Percentiles rank a stretch among this genome's conserved stretches.
These are phyloP conservation scores for Stigmatopora nigra DNA, from an alignment of 2,113 vertebrate species.

Conservation along the genomic window DNA sequence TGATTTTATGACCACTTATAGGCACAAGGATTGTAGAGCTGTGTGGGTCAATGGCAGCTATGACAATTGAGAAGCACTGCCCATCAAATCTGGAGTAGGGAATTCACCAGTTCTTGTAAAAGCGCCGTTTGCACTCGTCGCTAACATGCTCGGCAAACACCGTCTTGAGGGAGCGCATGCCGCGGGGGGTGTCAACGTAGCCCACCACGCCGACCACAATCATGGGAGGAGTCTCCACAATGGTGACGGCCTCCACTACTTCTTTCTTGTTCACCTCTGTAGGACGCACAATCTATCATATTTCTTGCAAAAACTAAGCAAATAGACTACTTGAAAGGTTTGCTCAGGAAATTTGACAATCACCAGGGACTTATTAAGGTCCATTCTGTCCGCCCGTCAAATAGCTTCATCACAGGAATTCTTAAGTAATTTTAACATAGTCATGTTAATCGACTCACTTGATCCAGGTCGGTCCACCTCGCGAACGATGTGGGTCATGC, in stretches of 20 bases:
- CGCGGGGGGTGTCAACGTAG: slow-evolving; percentile 86
- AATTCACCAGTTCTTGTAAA: slow-evolving; percentile 97
- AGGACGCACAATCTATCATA: no score
- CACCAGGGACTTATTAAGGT: slow-evolving; percentile 62
- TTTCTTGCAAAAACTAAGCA: neutral
- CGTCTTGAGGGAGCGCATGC: slow-evolving; percentile 92
- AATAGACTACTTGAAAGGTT: neutral
- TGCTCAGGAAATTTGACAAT: slow-evolving; percentile 74
- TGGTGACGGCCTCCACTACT: slow-evolving; percentile 92
- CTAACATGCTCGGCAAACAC: slow-evolving; percentile 95
- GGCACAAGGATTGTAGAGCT: no score
- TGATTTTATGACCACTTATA: no score
- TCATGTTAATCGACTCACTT: slow-evolving; percentile 70
- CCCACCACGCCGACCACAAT: slow-evolving; percentile 88
- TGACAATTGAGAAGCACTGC: neutral
- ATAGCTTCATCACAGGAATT: slow-evolving; percentile 63
- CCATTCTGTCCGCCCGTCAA: slow-evolving; percentile 78
- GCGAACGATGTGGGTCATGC: slow-evolving; percentile 97
- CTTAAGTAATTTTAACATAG: neutral
- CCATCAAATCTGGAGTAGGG: rapidly evolving
- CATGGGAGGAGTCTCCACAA: slow-evolving; percentile 95
- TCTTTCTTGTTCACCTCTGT: slow-evolving; percentile 99
- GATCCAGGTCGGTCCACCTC: slow-evolving; percentile 95
- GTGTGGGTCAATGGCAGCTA: no score
- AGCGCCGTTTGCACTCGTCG: slow-evolving; percentile 95